phyloP scores from a whole-genome alignment of 2,113 vertebrate species.

The Anolis sagrei region DNA sequence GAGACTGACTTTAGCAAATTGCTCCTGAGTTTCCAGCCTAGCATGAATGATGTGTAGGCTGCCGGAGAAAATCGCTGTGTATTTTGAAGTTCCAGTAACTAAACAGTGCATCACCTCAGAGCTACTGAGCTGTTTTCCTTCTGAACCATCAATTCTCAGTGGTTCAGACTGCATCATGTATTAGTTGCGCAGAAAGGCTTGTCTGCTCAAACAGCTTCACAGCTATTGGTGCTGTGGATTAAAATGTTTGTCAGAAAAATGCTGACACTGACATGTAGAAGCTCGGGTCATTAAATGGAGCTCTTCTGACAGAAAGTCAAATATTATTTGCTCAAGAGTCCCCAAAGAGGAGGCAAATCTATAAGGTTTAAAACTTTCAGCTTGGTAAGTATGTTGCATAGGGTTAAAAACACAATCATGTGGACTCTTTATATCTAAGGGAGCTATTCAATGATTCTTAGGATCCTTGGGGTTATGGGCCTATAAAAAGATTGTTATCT shows the following conservation, averaged over 20 bases:
- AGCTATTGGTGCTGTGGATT: constrained; percentile 17
- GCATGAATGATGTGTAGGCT: not conserved
- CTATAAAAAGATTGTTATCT: not conserved
- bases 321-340: not conserved
- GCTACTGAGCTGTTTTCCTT: constrained; percentile 22
- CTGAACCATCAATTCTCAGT: constrained; percentile 37
- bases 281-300: constrained; percentile 4
- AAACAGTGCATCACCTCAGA: not conserved
- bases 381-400: no score
- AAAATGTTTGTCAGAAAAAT: constrained; percentile 13
- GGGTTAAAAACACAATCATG: no score
- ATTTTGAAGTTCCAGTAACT: not conserved
- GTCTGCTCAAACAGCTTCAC: constrained; percentile 3
- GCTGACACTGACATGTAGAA: not conserved
- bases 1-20: constrained; percentile 6
- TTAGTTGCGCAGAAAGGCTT: constrained; percentile 31
- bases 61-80: not conserved
- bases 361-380: not conserved
- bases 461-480: not conserved
- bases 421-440: not conserved
- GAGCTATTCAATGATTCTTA: not conserved
- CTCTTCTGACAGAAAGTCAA: constrained; percentile 1
- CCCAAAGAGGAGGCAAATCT: not conserved
- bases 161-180: constrained; percentile 17
- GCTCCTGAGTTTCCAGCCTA: not conserved